Evolutionary conservation across 1,140 invertebrate species (phyloP).

Genomic region (Drosophila willistoni): DNA sequence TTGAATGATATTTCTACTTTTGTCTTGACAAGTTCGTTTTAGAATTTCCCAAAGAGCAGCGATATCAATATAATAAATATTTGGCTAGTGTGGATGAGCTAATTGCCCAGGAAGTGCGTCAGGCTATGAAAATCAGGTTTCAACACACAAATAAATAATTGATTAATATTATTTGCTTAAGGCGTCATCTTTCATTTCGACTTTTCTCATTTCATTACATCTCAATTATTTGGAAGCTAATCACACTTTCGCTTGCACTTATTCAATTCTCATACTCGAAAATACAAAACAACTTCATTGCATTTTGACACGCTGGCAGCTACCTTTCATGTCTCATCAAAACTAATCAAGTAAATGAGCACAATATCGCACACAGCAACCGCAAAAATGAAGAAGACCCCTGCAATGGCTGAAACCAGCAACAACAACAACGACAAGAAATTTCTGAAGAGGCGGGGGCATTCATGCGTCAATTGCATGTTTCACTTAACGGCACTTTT

Average conservation of each 20-base stretch:
- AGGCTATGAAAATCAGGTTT: slow-evolving; percentile 77
- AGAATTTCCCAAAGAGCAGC: slow-evolving; percentile 69
- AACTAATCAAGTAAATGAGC: slow-evolving; percentile 81
- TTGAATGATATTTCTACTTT: background rate
- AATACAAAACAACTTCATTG: slow-evolving; percentile 56
- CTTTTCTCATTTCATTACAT: background rate
- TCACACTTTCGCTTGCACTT: slow-evolving; percentile 27
- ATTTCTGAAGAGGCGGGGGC: slow-evolving; percentile 57
- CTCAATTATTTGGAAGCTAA: slow-evolving; percentile 6
- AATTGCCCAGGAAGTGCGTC: slow-evolving; percentile 66
- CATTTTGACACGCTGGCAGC: slow-evolving; percentile 67
- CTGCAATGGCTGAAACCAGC: slow-evolving; percentile 36
- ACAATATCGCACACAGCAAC: slow-evolving; percentile 66
- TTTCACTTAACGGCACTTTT: slow-evolving; percentile 80
- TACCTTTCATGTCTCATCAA: slow-evolving; percentile 77
- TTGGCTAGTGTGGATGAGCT: slow-evolving; percentile 69
- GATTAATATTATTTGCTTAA: slow-evolving; percentile 13
- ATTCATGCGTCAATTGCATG: slow-evolving; percentile 81
- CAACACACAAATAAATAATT: slow-evolving; percentile 13
- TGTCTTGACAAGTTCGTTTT: slow-evolving; percentile 60
- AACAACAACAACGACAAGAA: slow-evolving; percentile 60
- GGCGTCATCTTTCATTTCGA: slow-evolving; percentile 30
- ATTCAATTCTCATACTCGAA: slow-evolving; percentile 8
- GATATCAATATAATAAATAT: slow-evolving; percentile 67
- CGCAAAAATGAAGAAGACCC: slow-evolving; percentile 69